phyloP scores from a whole-genome alignment of 2,797 vertebrate species.

The Tachyglossus aculeatus region DNA sequence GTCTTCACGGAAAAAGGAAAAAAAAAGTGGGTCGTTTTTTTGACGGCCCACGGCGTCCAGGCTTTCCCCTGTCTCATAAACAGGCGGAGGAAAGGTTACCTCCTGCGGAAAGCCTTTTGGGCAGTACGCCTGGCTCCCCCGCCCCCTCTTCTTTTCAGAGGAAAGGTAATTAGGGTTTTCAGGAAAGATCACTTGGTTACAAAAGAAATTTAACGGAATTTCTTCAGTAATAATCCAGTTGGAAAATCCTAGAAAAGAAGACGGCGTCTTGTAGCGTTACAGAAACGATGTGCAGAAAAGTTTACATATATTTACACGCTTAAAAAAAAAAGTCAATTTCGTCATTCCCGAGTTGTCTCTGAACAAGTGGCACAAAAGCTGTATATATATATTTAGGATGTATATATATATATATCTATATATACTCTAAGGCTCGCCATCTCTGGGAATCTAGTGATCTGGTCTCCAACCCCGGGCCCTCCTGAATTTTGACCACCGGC shows the following conservation, averaged over 20 bases:
- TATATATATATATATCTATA: too few relatives aligned
- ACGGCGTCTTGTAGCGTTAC: constrained; percentile 57
- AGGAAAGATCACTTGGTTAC: constrained; percentile 45
- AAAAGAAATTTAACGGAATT: constrained; percentile 8
- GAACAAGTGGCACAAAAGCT: too few relatives aligned
- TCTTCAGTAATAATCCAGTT: constrained; percentile 34
- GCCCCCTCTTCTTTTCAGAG: constrained; percentile 18
- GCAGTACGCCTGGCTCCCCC: constrained; percentile 13
- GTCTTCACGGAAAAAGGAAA: constrained; percentile 36
- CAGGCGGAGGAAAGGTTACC: constrained; percentile 34
- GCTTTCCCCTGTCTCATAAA: constrained; percentile 32
- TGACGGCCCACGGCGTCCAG: constrained; percentile 40
- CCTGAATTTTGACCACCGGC: too few relatives aligned
- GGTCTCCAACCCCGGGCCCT: constrained; percentile 24
- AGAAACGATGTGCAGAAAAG: constrained; percentile 53
- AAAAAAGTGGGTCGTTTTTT: too few relatives aligned
- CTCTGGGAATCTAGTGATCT: not conserved
- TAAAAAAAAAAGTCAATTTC: constrained; percentile 48
- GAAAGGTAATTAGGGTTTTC: constrained; percentile 31
- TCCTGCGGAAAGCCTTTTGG: constrained; percentile 10
- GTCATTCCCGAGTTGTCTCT: too few relatives aligned
- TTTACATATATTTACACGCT: constrained; percentile 67
- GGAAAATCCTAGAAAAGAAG: constrained; percentile 47
- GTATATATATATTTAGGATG: too few relatives aligned
- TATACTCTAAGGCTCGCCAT: constrained; percentile 20